Evolutionary conservation across 2,113 vertebrate species (phyloP).

Genomic region (Alces alces): DNA sequence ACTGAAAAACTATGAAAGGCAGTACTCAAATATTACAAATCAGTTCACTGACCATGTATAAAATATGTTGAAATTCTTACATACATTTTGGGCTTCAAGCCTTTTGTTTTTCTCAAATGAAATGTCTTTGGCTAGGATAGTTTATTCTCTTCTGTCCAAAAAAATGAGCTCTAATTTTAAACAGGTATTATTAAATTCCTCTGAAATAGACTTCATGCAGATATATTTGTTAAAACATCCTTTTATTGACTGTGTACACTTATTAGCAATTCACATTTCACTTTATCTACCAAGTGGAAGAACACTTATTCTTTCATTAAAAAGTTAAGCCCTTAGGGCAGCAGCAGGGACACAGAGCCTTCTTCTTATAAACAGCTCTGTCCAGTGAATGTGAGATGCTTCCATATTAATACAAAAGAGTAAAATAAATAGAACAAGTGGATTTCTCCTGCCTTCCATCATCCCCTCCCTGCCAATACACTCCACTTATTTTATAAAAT

Average conservation of each 20-base stretch:
- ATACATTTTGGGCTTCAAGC: background rate
- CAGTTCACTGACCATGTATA: background rate
- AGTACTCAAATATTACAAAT: slow-evolving; percentile 22
- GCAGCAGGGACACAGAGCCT: slow-evolving; percentile 3
- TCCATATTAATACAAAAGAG: background rate
- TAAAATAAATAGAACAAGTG: slow-evolving; percentile 17
- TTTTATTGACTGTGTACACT: slow-evolving; percentile 40
- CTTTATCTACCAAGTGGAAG: slow-evolving; percentile 46
- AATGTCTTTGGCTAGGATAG: slow-evolving; percentile 27
- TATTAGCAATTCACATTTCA: slow-evolving; percentile 50
- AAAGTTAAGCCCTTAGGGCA: slow-evolving; percentile 36
- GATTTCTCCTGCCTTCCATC: background rate
- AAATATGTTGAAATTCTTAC: slow-evolving; percentile 2
- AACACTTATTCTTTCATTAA: slow-evolving; percentile 61
- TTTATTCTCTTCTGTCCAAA: slow-evolving; percentile 1
- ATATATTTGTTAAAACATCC: slow-evolving; percentile 34
- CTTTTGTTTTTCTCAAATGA: slow-evolving; percentile 43
- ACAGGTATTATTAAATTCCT: slow-evolving; percentile 29
- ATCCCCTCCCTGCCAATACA: background rate
- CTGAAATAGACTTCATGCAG: slow-evolving; percentile 12
- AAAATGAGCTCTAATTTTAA: slow-evolving; percentile 54
- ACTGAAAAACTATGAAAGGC: slow-evolving; percentile 16
- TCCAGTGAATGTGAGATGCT: background rate
- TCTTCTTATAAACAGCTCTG: background rate
- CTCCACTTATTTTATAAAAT: slow-evolving; percentile 35